phyloP scores from a whole-genome alignment of 2,888 invertebrate genomes.

The Eretmocerus hayati region DNA sequence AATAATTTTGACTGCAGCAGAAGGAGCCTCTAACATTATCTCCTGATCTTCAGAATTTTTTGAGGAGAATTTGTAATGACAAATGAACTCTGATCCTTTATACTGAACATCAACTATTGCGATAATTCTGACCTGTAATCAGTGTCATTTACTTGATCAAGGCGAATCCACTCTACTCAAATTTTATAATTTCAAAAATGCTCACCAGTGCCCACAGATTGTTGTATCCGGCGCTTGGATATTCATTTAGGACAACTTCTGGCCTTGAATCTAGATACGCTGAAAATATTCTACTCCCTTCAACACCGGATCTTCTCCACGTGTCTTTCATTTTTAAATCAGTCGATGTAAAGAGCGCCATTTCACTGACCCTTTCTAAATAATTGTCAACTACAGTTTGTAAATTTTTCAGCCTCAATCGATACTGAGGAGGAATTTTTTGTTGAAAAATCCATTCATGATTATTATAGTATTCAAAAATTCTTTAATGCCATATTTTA shows the following conservation, averaged over 20 bases:
- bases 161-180: no score
- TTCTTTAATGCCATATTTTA: no score
- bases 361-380: no score
- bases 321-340: conserved; percentile 16
- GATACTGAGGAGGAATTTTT: no score
- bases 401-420: no score
- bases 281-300: conserved; percentile 20
- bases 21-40: conserved; percentile 7
- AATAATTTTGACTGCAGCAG: conserved; percentile 21
- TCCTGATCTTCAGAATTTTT: not conserved
- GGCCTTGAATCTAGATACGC: conserved; percentile 29
- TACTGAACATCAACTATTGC: conserved; percentile 23
- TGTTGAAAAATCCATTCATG: no score
- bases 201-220: conserved; percentile 11
- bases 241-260: conserved; percentile 28
- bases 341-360: no score
- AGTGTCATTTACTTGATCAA: no score
- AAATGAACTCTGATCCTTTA: conserved; percentile 22
- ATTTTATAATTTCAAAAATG: no score
- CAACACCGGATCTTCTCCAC: conserved; percentile 6
- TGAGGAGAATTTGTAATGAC: conserved; percentile 22
- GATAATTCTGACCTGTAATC: conserved; percentile 27
- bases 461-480: no score
- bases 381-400: no score
- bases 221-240: conserved; percentile 3